Conservation (phyloP, 2,888 invertebrate genomes). For the Amphipyra berbera region DNA sequence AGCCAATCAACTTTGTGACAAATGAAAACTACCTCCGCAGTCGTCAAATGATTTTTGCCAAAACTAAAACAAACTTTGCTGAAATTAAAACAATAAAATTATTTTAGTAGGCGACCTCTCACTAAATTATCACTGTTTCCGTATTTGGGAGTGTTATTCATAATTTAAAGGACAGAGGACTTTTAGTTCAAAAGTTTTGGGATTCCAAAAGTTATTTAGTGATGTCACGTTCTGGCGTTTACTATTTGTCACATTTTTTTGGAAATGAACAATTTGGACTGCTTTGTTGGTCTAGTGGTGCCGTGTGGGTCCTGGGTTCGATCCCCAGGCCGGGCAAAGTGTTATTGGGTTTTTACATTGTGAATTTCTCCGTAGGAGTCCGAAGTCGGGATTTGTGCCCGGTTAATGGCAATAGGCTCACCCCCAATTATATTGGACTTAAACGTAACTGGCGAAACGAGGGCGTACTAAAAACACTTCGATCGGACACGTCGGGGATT, state of each 20-base stretch:
- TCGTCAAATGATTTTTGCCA: conserved; percentile 15
- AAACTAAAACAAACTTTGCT: conserved; percentile 10
- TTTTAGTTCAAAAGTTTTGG: conserved; percentile 40
- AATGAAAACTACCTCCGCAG: neutral
- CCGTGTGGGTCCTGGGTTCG: too few species aligned
- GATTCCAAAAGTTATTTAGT: conserved; percentile 32
- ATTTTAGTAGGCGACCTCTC: conserved; percentile 22
- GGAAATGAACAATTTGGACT: conserved; percentile 1
- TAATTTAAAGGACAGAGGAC: conserved; percentile 29
- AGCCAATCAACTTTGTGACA: conserved; percentile 4
- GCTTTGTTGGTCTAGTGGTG: too few species aligned
- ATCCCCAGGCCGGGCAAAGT: too few species aligned
- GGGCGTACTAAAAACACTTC: too few species aligned
- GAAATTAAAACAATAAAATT: conserved; percentile 46
- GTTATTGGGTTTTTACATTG: too few species aligned
- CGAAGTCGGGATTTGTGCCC: too few species aligned
- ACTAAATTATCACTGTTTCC: conserved; percentile 43
- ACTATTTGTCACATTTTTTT: conserved; percentile 18
- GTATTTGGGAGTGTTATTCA: conserved; percentile 42
- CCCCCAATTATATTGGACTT: too few species aligned
- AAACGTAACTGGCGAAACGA: too few species aligned
- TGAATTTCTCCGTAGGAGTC: too few species aligned
- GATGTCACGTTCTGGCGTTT: conserved; percentile 10
- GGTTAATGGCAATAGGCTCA: too few species aligned
- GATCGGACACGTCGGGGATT: too few species aligned